Evolutionary conservation across 1,140 invertebrate genomes (phyloP).

Genomic region (Drosophila sechellia): DNA sequence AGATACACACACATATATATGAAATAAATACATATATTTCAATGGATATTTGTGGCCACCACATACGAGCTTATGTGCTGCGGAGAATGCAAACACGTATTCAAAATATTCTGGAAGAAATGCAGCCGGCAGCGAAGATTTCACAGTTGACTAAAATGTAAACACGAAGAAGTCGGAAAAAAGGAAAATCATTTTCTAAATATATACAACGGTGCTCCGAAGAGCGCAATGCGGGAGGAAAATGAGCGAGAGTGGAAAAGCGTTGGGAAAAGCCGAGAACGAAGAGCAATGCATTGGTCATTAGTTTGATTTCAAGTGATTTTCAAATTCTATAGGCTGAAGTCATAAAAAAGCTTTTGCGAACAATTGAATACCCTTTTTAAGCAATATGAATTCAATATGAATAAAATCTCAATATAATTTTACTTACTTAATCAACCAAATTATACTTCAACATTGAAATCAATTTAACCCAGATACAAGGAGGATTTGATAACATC

Average conservation of each 20-base stretch:
- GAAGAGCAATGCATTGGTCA: constrained; percentile 53
- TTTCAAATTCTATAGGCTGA: constrained; percentile 43
- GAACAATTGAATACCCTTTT: constrained; percentile 1
- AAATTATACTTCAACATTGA: no score
- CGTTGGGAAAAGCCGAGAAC: constrained; percentile 11
- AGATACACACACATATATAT: background rate
- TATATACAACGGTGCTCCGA: constrained; percentile 60
- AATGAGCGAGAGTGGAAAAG: constrained; percentile 6
- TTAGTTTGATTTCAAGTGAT: constrained; percentile 58
- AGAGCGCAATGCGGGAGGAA: constrained; percentile 24
- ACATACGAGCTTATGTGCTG: constrained; percentile 29
- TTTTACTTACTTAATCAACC: no score
- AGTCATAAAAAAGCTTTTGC: constrained; percentile 9
- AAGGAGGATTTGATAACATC: no score
- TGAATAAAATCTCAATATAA: background rate
- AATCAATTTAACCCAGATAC: no score
- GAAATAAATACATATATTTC: constrained; percentile 7
- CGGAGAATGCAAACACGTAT: constrained; percentile 39
- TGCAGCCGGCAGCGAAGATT: constrained; percentile 70
- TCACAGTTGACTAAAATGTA: constrained; percentile 70
- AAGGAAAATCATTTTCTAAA: constrained; percentile 78
- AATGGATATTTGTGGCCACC: constrained; percentile 18
- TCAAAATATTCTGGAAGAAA: constrained; percentile 74
- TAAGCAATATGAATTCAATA: background rate
- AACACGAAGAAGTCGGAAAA: constrained; percentile 70